Base-by-base conservation (phyloP, 2,888 invertebrate genomes). In the Orthosia cruda region DNA sequence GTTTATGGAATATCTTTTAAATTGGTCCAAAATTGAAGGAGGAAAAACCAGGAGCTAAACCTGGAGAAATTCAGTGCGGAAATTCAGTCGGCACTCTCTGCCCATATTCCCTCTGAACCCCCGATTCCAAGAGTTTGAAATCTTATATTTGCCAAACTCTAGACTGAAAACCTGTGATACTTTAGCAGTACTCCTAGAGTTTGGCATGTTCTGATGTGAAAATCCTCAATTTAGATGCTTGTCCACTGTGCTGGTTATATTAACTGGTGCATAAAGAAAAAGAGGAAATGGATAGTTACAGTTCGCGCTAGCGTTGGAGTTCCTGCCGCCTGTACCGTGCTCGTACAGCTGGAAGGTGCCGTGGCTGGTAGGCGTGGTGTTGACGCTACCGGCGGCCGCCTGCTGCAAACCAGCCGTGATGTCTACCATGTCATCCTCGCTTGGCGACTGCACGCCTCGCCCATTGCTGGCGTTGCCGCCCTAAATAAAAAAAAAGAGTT, bases 301-400 rank as follows among this genome's bases (percentile, higher is more conserved):
- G 75, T 90, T 94, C 18, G 93, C 90, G 76, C 93, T 94, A 3
- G 92, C 92, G 62, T 90, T 90, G 50, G 94, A 93, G 76, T 91
- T 91, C 47, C 95, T 89, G 9, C 91, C 91, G 52, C 90, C n/a
- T n/a, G n/a, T n/a, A n/a, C n/a, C 83, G 84, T 95, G 94, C 71
- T 96, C 96, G 89, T 95, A 96, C 2, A 96, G 91, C 78, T 95
- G 95, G 86, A 96, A 96, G 57, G 96, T 96, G 62, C 96, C 96
- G 91, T 96, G 96, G 88, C 88, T 94, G 62, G 96, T 96, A 47
- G 96, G 96, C 4, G 95, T 94, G 54, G 92, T 89, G 76, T 52
- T 84, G 47, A 80, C 74, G 50, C 82, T 76, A 71, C 82, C 74
- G 45, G 92, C 93, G 3, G 91, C 91, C 32, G 92, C 91, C 74